phyloP scores from a whole-genome alignment of 1,140 invertebrate genomes.

The Condylostylus longicornis region DNA sequence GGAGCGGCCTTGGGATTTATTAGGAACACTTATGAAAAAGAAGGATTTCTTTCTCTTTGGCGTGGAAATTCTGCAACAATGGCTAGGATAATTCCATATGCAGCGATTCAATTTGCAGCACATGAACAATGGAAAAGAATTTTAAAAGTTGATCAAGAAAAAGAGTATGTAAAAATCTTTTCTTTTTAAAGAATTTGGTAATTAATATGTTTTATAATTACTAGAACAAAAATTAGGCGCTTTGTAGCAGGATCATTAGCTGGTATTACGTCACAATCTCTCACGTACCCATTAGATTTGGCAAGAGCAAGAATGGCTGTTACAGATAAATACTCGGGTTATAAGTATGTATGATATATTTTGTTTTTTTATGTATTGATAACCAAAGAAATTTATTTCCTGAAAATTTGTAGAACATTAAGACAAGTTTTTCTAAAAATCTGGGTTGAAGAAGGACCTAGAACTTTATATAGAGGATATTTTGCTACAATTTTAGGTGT shows the following conservation, averaged over 20 bases:
- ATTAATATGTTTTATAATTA: background rate
- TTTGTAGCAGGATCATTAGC: conserved; percentile 87
- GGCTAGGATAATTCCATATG: conserved; percentile 91
- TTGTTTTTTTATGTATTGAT: conserved; percentile 5
- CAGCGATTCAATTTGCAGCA: conserved; percentile 90
- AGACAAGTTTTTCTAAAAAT: conserved; percentile 70
- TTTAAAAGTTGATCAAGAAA: conserved; percentile 47
- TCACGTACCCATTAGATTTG: conserved; percentile 93
- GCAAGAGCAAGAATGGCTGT: conserved; percentile 96
- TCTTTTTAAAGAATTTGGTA: background rate
- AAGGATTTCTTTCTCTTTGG: conserved; percentile 78
- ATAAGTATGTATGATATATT: conserved; percentile 17
- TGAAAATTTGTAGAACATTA: conserved; percentile 31
- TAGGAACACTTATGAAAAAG: conserved; percentile 46
- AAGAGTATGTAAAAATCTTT: conserved; percentile 38
- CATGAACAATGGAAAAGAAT: conserved; percentile 92
- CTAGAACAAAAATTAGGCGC: conserved; percentile 32
- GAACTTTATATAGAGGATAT: conserved; percentile 74
- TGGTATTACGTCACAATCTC: conserved; percentile 78
- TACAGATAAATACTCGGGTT: conserved; percentile 53
- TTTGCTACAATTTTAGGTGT: conserved; percentile 83
- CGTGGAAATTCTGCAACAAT: conserved; percentile 96
- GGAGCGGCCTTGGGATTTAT: conserved; percentile 65
- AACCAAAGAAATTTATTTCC: conserved; percentile 4
- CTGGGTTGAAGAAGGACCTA: conserved; percentile 61